Evolutionary conservation across 2,888 invertebrate genomes (phyloP).

Genomic region (Quadroppia sp.): DNA sequence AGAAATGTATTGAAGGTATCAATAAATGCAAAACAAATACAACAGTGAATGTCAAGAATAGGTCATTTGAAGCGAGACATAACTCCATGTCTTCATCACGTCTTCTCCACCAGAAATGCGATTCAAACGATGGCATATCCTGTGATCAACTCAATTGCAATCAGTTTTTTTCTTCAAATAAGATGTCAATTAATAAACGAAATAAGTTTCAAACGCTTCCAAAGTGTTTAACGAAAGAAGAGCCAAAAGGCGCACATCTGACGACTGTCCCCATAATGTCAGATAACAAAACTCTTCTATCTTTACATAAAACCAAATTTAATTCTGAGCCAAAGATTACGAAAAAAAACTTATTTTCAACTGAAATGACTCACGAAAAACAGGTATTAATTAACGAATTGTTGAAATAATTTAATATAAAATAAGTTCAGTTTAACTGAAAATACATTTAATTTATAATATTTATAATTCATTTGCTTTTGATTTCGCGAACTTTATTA

Average conservation of each 20-base stretch:
- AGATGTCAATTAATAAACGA: background rate
- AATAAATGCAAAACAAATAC: background rate
- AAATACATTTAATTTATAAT: too few species aligned
- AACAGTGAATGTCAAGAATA: background rate
- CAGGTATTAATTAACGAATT: background rate
- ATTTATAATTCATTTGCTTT: too few species aligned
- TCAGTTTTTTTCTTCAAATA: background rate
- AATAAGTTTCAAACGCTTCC: background rate
- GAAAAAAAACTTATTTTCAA: background rate
- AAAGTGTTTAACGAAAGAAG: background rate
- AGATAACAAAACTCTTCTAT: background rate
- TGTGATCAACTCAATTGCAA: background rate
- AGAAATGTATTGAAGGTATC: constrained; percentile 9
- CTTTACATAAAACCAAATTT: background rate
- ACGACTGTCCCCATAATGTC: too few species aligned
- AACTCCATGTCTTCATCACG: background rate
- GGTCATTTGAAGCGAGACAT: background rate
- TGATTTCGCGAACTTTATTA: too few species aligned
- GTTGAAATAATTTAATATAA: too few species aligned
- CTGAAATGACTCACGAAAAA: background rate
- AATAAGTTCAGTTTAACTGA: too few species aligned
- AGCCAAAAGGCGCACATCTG: too few species aligned
- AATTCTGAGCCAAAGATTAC: background rate
- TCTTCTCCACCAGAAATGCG: background rate
- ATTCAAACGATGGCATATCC: background rate